These are phyloP conservation scores for Malurus cyaneus DNA, from an alignment of 2,113 vertebrate genomes.

Conservation along the genomic window DNA sequence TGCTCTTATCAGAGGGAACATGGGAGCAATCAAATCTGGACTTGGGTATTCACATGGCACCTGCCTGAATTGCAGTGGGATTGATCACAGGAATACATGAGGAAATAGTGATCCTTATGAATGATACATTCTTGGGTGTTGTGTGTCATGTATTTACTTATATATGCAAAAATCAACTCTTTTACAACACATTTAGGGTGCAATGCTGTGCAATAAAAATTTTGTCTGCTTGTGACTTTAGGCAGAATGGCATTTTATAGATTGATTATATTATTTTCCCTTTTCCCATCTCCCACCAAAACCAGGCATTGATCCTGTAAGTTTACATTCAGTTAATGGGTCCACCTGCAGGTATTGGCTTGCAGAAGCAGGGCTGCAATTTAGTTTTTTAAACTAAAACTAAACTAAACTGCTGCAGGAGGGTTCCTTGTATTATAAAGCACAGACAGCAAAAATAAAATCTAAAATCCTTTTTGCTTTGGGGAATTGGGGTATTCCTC, in stretches of 20 bases:
- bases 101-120: neutral
- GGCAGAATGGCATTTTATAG: neutral
- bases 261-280: neutral
- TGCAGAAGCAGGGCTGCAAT: neutral
- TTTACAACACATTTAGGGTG: neutral
- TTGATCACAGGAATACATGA: neutral
- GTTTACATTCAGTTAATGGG: neutral
- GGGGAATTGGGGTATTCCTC: neutral
- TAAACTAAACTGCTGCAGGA: too few species aligned
- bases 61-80: fast-evolving
- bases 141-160: neutral
- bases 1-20: neutral
- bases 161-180: fast-evolving
- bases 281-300: neutral
- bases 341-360: neutral
- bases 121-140: neutral
- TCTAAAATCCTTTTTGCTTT: neutral
- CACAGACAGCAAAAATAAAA: neutral
- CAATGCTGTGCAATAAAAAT: neutral
- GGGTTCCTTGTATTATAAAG: neutral
- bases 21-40: neutral
- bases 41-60: neutral
- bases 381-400: neutral
- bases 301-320: neutral
- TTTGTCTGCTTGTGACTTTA: neutral